These are phyloP conservation scores for Tipula unca DNA, from an alignment of 2,888 invertebrate genomes.

Conservation along the genomic window DNA sequence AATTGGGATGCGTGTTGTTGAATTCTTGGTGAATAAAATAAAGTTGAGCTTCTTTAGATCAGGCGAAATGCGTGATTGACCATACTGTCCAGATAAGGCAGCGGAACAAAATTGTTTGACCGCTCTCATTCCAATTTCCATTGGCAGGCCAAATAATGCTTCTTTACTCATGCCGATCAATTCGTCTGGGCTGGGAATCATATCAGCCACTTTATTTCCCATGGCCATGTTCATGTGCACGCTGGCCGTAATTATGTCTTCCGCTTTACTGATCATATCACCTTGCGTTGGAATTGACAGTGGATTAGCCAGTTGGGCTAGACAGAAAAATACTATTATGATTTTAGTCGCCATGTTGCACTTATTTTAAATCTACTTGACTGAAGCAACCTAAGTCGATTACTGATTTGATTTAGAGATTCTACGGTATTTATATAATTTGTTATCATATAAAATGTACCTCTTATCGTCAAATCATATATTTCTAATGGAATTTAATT, in stretches of 20 bases:
- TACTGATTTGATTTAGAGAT: neutral
- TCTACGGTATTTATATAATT: neutral
- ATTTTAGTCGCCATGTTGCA: neutral
- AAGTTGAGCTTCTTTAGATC: constrained; percentile 20
- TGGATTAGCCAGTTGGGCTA: neutral
- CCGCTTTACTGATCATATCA: neutral
- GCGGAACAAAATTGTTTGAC: neutral
- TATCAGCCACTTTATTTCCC: constrained; percentile 21
- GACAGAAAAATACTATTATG: neutral
- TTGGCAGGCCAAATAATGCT: neutral
- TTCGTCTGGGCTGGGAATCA: constrained; percentile 25
- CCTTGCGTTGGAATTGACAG: neutral
- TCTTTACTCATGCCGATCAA: neutral
- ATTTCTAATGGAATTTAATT: neutral
- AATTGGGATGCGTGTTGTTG: neutral
- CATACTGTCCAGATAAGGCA: neutral
- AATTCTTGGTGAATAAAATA: neutral
- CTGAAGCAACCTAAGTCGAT: neutral
- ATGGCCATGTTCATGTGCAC: neutral
- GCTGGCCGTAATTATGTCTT: neutral
- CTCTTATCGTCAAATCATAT: no score
- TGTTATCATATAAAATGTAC: neutral
- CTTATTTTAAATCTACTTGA: neutral
- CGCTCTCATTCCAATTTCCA: neutral
- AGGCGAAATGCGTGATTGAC: constrained; percentile 26